phyloP scores from a whole-genome alignment of 2,797 vertebrate genomes.

The Gymnothorax javanicus region DNA sequence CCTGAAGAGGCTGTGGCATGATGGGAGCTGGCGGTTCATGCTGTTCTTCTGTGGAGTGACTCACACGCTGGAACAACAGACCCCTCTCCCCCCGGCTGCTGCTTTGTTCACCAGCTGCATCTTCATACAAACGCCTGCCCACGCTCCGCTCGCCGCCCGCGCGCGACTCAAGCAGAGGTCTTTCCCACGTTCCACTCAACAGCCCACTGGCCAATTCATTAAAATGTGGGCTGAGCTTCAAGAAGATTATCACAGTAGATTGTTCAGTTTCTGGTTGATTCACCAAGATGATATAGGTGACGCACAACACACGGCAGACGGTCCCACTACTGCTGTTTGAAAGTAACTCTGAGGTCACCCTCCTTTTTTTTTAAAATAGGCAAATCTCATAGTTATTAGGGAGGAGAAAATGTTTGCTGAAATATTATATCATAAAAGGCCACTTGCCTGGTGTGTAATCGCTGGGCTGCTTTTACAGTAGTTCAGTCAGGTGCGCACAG shows the following conservation, averaged over 20 bases:
- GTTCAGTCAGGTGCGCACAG: not conserved
- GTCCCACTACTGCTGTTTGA: not conserved
- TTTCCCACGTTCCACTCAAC: not conserved
- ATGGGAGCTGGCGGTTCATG: not conserved
- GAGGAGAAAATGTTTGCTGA: conserved; percentile 26
- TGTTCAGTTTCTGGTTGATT: not conserved
- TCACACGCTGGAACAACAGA: not conserved
- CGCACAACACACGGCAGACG: not conserved
- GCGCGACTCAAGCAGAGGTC: not conserved
- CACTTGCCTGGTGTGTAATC: conserved; percentile 33
- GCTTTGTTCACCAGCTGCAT: not conserved
- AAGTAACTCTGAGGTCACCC: not conserved
- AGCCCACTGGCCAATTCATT: not conserved
- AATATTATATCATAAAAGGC: not conserved
- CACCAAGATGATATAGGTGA: not conserved
- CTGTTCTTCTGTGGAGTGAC: not conserved
- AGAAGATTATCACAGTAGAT: not conserved
- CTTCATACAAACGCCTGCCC: not conserved
- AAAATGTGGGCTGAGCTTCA: not conserved
- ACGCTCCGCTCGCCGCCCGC: not conserved
- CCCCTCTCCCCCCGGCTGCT: not conserved
- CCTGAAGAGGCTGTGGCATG: not conserved
- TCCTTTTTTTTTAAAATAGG: not conserved
- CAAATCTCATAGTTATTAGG: not conserved
- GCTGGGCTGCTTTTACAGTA: conserved; percentile 34